Conservation (phyloP, 2,797 vertebrate genomes). For the Centropyge bicolor region DNA sequence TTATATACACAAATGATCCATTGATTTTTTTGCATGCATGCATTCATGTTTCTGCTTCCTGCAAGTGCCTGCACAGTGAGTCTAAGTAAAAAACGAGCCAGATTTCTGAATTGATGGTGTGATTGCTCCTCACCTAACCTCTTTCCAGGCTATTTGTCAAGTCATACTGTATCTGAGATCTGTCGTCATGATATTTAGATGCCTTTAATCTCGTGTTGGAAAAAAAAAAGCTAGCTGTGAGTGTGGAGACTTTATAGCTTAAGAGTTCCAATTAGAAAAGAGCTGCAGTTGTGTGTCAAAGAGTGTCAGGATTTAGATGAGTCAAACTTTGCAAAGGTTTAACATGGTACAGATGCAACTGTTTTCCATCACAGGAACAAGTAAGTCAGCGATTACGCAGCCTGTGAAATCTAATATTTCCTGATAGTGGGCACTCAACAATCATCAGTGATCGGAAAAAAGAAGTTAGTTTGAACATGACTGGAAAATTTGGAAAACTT, state of each 20-base stretch:
- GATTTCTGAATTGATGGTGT: neutral
- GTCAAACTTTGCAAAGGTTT: no score
- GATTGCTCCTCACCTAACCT: neutral
- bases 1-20: no score
- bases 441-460: no score
- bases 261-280: neutral
- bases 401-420: neutral
- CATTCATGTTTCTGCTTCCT: neutral
- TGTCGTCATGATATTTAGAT: neutral
- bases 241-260: neutral
- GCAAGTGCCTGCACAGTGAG: neutral
- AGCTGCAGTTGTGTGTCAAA: neutral
- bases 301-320: neutral
- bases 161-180: neutral
- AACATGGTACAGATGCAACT: neutral
- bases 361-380: slow-evolving; percentile 1
- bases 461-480: neutral
- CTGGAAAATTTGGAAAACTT: neutral
- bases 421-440: neutral
- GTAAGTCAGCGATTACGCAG: neutral
- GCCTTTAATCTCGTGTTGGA: neutral
- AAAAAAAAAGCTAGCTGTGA: neutral
- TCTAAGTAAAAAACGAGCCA: neutral
- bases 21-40: neutral
- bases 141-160: neutral